Evolutionary conservation across 2,888 invertebrate species (phyloP).

Genomic region (Apamea monoglypha): DNA sequence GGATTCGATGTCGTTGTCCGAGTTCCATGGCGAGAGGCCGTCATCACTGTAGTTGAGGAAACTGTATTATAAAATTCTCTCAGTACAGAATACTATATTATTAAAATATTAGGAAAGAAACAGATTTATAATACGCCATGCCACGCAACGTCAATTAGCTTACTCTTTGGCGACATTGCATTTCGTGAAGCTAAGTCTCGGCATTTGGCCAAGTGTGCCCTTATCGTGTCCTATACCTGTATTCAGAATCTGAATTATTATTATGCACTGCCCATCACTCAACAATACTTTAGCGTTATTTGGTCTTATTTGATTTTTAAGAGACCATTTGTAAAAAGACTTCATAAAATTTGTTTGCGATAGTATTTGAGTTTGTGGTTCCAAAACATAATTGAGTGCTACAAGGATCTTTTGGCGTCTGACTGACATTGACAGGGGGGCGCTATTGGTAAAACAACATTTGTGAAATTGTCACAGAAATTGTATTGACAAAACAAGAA

Average conservation of each 20-base stretch:
- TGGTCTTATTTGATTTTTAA: background rate
- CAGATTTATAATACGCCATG: background rate
- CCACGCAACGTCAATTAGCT: background rate
- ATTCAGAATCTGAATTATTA: background rate
- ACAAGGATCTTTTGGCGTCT: background rate
- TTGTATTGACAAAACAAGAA: background rate
- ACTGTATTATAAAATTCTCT: background rate
- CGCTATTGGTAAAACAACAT: background rate
- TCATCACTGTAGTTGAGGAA: constrained; percentile 73
- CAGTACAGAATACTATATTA: background rate
- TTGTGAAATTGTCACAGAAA: too few species aligned
- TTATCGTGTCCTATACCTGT: background rate
- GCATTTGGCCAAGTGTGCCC: background rate
- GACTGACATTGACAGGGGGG: too few species aligned
- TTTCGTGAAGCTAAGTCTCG: background rate
- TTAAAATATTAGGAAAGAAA: background rate
- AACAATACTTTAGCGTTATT: background rate
- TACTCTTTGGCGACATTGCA: background rate
- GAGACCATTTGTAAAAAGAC: background rate
- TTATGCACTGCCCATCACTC: background rate
- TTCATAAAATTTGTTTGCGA: background rate
- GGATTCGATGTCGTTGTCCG: constrained; percentile 80
- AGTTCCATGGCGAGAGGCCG: constrained; percentile 84
- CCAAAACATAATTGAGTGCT: background rate
- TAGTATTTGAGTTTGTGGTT: too few species aligned